phyloP scores from a whole-genome alignment of 2,113 vertebrate genomes.

The Ascaphus truei region DNA sequence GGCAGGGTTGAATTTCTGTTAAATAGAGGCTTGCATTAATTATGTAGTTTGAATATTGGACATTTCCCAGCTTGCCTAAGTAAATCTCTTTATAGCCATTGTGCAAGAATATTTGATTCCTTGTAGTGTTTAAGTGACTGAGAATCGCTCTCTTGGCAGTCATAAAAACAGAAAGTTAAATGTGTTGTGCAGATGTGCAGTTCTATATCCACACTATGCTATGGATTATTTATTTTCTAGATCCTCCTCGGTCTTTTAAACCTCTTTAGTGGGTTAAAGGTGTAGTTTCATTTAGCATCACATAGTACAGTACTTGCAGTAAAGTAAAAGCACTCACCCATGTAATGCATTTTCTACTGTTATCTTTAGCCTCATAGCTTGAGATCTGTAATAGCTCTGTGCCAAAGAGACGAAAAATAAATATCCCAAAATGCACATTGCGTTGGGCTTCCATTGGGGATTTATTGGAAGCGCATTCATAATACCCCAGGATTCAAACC shows the following conservation, averaged over 20 bases:
- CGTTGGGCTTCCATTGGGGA: too few species aligned
- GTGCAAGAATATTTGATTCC: slow-evolving; percentile 52
- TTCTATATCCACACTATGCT: background rate
- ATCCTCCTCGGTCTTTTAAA: background rate
- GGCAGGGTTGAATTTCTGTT: background rate
- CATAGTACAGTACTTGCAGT: background rate
- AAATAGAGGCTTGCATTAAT: background rate
- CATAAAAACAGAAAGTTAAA: slow-evolving; percentile 48
- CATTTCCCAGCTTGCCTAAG: slow-evolving; percentile 1
- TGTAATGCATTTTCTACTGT: background rate
- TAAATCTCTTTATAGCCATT: slow-evolving; percentile 46
- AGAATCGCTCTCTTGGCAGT: slow-evolving; percentile 56
- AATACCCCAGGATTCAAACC: too few species aligned
- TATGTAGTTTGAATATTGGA: background rate
- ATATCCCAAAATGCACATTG: too few species aligned
- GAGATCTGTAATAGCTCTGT: too few species aligned
- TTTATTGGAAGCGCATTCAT: too few species aligned
- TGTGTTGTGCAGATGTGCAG: slow-evolving; percentile 77
- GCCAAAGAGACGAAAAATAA: too few species aligned
- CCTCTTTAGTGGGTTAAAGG: background rate
- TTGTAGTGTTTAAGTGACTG: slow-evolving; percentile 48
- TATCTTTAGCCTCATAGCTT: too few species aligned
- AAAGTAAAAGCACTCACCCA: background rate
- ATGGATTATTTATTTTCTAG: background rate
- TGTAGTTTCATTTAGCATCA: background rate